A percentile compares a stretch with the other conserved stretches of the same genome.
These are phyloP conservation scores for Lontra canadensis DNA, from an alignment of 2,113 vertebrate genomes.

Conservation along the genomic window DNA sequence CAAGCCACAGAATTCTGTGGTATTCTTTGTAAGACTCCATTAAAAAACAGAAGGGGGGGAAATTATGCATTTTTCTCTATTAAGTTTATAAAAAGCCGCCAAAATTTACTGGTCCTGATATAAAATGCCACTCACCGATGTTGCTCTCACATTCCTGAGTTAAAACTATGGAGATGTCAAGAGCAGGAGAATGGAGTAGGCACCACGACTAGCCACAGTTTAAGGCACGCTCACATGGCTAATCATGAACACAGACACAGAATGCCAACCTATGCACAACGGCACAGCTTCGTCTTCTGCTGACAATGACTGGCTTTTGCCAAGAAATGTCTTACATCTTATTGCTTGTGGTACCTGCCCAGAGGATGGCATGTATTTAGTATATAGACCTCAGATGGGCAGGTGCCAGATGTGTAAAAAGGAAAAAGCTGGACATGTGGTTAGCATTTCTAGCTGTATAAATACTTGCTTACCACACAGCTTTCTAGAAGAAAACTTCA, in stretches of 20 bases:
- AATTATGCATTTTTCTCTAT: neutral
- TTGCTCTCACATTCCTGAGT: neutral
- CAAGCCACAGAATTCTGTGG: neutral
- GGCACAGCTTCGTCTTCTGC: neutral
- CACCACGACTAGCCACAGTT: neutral
- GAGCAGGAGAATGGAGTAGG: neutral
- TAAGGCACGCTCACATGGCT: neutral
- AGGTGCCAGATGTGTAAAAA: neutral
- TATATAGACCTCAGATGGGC: neutral
- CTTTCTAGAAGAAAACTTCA: neutral
- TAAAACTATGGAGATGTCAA: neutral
- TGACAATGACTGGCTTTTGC: neutral
- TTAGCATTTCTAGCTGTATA: neutral
- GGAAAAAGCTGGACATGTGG: neutral
- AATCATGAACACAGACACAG: neutral
- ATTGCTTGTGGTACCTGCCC: neutral
- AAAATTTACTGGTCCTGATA: neutral
- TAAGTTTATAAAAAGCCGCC: neutral
- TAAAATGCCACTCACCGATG: neutral
- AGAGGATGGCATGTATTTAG: neutral
- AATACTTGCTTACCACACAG: neutral
- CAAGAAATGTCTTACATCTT: neutral
- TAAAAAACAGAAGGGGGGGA: too few relatives aligned
- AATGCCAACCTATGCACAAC: neutral
- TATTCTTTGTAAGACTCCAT: neutral